Percentiles rank a stretch among this genome's conserved stretches.
phyloP scores from a whole-genome alignment of 1,140 invertebrate species.

The Bombus waltoni region DNA sequence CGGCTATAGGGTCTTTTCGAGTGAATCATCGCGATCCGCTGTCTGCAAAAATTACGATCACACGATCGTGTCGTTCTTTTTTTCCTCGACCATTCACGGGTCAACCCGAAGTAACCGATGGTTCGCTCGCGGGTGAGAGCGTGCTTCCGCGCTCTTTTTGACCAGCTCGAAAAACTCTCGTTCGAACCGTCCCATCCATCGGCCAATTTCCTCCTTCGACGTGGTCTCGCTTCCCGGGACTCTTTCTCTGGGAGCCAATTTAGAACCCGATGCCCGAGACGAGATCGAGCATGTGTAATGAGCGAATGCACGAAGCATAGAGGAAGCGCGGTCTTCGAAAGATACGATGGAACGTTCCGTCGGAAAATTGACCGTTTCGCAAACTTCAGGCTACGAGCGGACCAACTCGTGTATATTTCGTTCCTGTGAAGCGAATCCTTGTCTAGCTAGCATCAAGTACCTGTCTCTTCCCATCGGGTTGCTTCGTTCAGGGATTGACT shows the following conservation, averaged over 20 bases:
- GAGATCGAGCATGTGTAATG: conserved; percentile 24
- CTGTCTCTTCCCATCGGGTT: background rate
- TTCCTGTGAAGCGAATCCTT: background rate
- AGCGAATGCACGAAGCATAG: conserved; percentile 23
- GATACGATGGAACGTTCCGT: conserved; percentile 1
- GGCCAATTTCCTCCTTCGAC: conserved; percentile 27
- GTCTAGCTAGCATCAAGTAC: background rate
- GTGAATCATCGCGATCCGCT: conserved; percentile 65
- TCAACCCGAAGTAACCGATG: background rate
- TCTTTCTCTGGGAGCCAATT: conserved; percentile 34
- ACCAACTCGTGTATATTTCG: background rate
- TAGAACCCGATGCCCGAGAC: background rate
- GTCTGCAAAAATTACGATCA: conserved; percentile 69
- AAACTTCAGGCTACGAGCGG: conserved; percentile 7
- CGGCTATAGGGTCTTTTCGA: conserved; percentile 42
- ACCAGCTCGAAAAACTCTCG: conserved; percentile 9
- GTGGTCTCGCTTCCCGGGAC: background rate
- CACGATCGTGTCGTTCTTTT: conserved; percentile 52
- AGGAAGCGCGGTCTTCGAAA: background rate
- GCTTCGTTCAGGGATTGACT: background rate
- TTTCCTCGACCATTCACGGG: conserved; percentile 24
- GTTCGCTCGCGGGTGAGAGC: background rate
- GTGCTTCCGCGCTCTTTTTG: conserved; percentile 8
- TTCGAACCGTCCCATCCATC: background rate
- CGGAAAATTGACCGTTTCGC: conserved; percentile 39